Evolutionary conservation across 2,797 vertebrate species (phyloP).

Genomic region (Chromis chromis): DNA sequence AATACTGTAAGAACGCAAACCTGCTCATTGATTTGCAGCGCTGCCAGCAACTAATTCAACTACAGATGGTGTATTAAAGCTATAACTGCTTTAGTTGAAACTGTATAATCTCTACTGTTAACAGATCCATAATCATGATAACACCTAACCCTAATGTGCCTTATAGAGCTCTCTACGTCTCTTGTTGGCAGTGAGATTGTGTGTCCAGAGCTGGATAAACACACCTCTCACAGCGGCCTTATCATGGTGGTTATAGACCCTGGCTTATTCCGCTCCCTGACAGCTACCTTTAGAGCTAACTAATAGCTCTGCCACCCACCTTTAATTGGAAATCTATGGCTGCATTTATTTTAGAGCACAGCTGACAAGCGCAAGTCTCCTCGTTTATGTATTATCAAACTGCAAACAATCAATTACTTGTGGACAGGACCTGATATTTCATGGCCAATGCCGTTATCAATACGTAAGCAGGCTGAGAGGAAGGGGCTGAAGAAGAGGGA

Average conservation of each 20-base stretch:
- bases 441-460: slow-evolving; percentile 74
- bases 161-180: slow-evolving; percentile 20
- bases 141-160: neutral
- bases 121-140: slow-evolving; percentile 23
- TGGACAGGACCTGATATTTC: slow-evolving; percentile 73
- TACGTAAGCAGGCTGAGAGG: slow-evolving; percentile 46
- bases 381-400: slow-evolving; percentile 80
- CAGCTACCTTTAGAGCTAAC: slow-evolving; percentile 83
- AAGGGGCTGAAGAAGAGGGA: slow-evolving; percentile 21
- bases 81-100: neutral
- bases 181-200: slow-evolving; percentile 32
- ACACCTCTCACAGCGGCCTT: slow-evolving; percentile 67
- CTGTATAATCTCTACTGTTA: neutral
- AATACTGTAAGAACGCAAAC: neutral
- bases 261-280: slow-evolving; percentile 71
- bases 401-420: slow-evolving; percentile 76
- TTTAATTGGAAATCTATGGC: slow-evolving; percentile 87
- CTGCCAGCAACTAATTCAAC: neutral
- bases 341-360: slow-evolving; percentile 81
- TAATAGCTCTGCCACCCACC: slow-evolving; percentile 78
- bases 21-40: neutral
- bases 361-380: slow-evolving; percentile 78
- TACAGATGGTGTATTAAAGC: neutral
- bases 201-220: slow-evolving; percentile 69
- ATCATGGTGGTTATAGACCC: slow-evolving; percentile 68